A percentile compares a stretch with the other conserved stretches of the same genome.
These are phyloP conservation scores for Cheilosia scutellata DNA, from an alignment of 2,888 invertebrate genomes.

Conservation along the genomic window DNA sequence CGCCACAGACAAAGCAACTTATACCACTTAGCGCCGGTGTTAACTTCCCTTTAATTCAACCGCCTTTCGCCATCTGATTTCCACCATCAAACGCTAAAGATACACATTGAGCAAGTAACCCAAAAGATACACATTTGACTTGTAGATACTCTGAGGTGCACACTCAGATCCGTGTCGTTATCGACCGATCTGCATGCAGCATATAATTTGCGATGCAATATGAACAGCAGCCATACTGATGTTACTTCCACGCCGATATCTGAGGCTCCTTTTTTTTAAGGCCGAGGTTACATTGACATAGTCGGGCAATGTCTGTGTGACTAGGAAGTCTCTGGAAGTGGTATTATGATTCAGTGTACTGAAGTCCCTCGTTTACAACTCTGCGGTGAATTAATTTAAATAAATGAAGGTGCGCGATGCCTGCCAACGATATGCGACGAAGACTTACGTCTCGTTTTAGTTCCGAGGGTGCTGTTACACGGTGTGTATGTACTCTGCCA, in stretches of 20 bases:
- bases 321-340: conserved; percentile 9
- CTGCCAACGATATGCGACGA: conserved; percentile 63
- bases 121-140: conserved; percentile 68
- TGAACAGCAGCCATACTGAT: conserved; percentile 33
- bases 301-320: neutral
- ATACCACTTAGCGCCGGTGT: conserved; percentile 48
- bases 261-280: conserved; percentile 32
- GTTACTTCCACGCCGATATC: conserved; percentile 46
- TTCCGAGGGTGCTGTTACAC: conserved; percentile 53
- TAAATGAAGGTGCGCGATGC: conserved; percentile 74
- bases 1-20: neutral
- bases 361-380: conserved; percentile 65
- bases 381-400: conserved; percentile 76
- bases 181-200: conserved; percentile 61
- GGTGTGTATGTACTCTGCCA: conserved; percentile 40
- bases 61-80: conserved; percentile 53
- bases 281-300: conserved; percentile 58
- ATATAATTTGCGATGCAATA: conserved; percentile 66
- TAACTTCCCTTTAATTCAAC: conserved; percentile 53
- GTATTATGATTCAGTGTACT: conserved; percentile 58
- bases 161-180: conserved; percentile 44
- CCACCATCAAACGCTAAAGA: conserved; percentile 44
- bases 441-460: conserved; percentile 6
- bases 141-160: conserved; percentile 52
- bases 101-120: conserved; percentile 51